A percentile compares a stretch with the other conserved stretches of the same genome.
Conservation (phyloP, 2,113 vertebrate species). For the Oxygymnocypris stewartii region DNA sequence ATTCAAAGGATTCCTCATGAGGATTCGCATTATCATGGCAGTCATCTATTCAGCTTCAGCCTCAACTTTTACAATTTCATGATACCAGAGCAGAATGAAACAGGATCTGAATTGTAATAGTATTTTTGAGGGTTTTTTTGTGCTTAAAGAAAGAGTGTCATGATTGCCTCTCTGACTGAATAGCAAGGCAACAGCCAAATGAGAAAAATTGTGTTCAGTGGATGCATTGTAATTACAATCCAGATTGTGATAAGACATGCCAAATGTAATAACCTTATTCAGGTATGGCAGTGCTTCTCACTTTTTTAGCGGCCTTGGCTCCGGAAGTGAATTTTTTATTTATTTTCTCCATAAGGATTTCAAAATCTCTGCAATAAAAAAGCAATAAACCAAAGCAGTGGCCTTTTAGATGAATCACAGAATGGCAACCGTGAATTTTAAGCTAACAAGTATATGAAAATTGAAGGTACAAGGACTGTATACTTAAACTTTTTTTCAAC, state of each 20-base stretch:
- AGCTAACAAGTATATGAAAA: neutral
- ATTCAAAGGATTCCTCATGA: constrained; percentile 32
- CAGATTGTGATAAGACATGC: constrained; percentile 41
- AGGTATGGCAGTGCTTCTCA: neutral
- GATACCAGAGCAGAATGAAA: constrained; percentile 39
- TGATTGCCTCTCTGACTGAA: constrained; percentile 36
- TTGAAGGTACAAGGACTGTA: neutral
- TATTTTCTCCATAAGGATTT: neutral
- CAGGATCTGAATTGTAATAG: constrained; percentile 33
- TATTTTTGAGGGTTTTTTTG: neutral
- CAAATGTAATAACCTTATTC: constrained; percentile 35
- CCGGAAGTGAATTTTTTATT: neutral
- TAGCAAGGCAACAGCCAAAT: constrained; percentile 37
- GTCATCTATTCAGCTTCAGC: constrained; percentile 34
- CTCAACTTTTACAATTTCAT: constrained; percentile 40
- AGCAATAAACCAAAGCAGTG: neutral
- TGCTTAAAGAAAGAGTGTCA: constrained; percentile 28
- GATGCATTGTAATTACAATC: constrained; percentile 46
- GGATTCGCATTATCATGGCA: constrained; percentile 32
- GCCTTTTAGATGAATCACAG: neutral
- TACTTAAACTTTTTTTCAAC: neutral
- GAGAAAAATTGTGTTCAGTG: constrained; percentile 32
- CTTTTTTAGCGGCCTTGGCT: neutral
- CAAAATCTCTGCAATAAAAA: neutral
- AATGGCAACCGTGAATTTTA: neutral